Percentiles rank a stretch among this genome's conserved stretches.
Evolutionary conservation across 2,113 vertebrate species (phyloP).

Genomic region (Leucoraja erinaceus): DNA sequence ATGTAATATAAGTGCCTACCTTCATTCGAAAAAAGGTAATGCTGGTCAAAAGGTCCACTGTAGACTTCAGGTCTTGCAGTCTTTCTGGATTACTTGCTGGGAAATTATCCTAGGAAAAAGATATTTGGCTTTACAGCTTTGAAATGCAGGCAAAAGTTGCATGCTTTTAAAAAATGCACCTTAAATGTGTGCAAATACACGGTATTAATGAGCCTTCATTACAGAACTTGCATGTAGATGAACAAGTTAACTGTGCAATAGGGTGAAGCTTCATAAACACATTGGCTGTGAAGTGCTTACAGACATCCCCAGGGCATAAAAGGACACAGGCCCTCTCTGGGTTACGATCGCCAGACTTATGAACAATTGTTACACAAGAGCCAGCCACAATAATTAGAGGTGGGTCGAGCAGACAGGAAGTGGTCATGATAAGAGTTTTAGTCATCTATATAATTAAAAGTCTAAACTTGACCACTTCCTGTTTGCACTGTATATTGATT

Average conservation of each 20-base stretch:
- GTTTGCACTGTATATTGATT: too few relatives aligned
- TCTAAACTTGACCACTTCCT: too few relatives aligned
- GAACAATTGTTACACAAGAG: too few relatives aligned
- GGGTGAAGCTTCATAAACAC: not conserved
- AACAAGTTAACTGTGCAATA: too few relatives aligned
- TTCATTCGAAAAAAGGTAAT: conserved; percentile 98
- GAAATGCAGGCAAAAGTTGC: not conserved
- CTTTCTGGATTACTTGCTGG: conserved; percentile 86
- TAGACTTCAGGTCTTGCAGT: conserved; percentile 91
- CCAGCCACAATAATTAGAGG: too few relatives aligned
- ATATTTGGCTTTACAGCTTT: not conserved
- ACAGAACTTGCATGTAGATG: too few relatives aligned
- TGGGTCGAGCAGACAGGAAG: too few relatives aligned
- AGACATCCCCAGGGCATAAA: not conserved
- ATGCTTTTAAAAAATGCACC: not conserved
- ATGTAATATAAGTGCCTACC: conserved; percentile 55
- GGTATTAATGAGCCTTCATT: too few relatives aligned
- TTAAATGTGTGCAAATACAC: not conserved
- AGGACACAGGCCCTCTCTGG: not conserved
- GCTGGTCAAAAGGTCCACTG: conserved; percentile 91
- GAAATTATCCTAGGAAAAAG: conserved; percentile 78
- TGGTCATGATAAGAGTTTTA: too few relatives aligned
- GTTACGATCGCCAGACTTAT: too few relatives aligned
- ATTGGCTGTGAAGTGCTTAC: not conserved
- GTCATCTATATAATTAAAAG: too few relatives aligned